Evolutionary conservation across 1,140 invertebrate genomes (phyloP).

Genomic region (Cheumatopsyche charites): DNA sequence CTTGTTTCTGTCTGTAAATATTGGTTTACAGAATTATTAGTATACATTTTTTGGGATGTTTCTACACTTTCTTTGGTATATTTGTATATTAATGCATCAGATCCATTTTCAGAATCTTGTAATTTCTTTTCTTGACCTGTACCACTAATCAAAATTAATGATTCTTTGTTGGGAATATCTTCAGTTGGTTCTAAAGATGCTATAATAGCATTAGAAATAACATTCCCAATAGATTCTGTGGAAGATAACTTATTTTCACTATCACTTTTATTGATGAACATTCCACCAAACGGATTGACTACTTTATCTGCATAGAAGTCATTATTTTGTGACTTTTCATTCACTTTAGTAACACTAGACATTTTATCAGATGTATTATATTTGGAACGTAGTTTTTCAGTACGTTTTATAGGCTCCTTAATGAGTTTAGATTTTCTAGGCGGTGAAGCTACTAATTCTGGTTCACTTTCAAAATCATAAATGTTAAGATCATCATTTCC

Average conservation of each 20-base stretch:
- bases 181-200: conserved; percentile 22
- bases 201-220: conserved; percentile 30
- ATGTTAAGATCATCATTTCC: conserved; percentile 26
- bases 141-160: neutral
- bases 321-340: neutral
- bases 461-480: conserved; percentile 42
- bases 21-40: too few relatives aligned
- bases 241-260: neutral
- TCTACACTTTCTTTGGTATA: too few relatives aligned
- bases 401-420: conserved; percentile 20
- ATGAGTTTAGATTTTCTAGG: conserved; percentile 26
- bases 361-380: neutral
- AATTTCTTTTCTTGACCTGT: neutral
- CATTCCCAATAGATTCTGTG: conserved; percentile 14
- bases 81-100: too few relatives aligned
- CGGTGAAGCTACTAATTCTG: conserved; percentile 29
- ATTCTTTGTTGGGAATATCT: neutral
- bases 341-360: too few relatives aligned
- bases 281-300: too few relatives aligned
- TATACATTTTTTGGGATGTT: too few relatives aligned
- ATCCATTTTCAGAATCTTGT: too few relatives aligned
- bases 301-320: neutral
- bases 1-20: too few relatives aligned
- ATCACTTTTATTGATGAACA: neutral
- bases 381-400: neutral